Base-by-base conservation (phyloP, 2,113 vertebrate species). In the Clarias gariepinus region DNA sequence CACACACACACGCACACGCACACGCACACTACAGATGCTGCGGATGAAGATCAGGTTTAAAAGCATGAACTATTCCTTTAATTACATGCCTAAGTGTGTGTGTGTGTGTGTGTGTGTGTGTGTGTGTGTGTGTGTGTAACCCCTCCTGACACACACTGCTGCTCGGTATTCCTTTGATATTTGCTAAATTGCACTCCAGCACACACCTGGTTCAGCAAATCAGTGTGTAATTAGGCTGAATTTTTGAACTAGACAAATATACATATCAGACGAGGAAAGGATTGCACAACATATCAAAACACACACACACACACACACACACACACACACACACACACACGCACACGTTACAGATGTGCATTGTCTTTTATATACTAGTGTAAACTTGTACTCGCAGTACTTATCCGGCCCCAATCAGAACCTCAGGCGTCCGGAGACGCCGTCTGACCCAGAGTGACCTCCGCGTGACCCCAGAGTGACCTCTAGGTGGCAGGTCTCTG, bases 341-440 rank as follows among this genome's bases (percentile, higher is more conserved):
- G 33, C 15, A 8, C 25, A 12, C 5, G 6, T 2, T 2, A 10
- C 3, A 66, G 64, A 66, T 41, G 4, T 74, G 23, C 47, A 41
- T 47, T 74, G 36, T 21, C 23, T 78, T 55, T 55, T 15, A 3
- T 6, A 55, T 79, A 33, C 28, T 11, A 18, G 30, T 19, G n/a
- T 57, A 18, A 57, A 19, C 53, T 9, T 57, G 53, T 2, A 58
- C 15, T 30, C 52, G 7, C 4, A n/a, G 30, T 21, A 21, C 1
- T 74, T 57, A 57, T 55, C 77, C 4, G 36, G 33, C 16, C 60
- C 25, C n/a, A 13, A 60, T 25, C 11, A 60, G 5, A 64, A 66
- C n/a, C 30, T n/a, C 63, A 41, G 63, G 7, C 86, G 88, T 87
- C 88, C 76, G 47, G 76, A 55, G 80, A 81, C 89, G 83, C 81